A percentile compares a stretch with the other conserved stretches of the same genome.
Conservation (phyloP, 2,888 invertebrate species). For the Lysandra coridon region DNA sequence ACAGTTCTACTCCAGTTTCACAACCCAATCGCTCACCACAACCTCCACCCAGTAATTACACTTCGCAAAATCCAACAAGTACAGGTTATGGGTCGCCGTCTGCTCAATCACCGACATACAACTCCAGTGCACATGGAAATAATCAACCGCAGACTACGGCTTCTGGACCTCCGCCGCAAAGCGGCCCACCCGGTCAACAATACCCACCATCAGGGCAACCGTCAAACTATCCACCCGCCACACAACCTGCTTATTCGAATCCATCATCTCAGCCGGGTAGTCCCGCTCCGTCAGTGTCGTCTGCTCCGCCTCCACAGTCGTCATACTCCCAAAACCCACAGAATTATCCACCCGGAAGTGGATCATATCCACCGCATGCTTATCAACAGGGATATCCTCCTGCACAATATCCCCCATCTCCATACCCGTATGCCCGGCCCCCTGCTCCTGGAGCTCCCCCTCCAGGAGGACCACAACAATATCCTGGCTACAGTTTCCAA, state of each 20-base stretch:
- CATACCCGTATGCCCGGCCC: conserved; percentile 79
- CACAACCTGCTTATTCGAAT: conserved; percentile 81
- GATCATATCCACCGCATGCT: conserved; percentile 75
- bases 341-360: conserved; percentile 67
- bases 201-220: conserved; percentile 83
- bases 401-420: conserved; percentile 80
- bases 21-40: conserved; percentile 80
- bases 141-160: conserved; percentile 75
- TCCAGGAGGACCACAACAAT: conserved; percentile 86
- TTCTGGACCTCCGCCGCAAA: conserved; percentile 72
- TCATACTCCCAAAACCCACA: conserved; percentile 80
- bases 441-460: conserved; percentile 85
- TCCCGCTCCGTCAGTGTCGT: conserved; percentile 72
- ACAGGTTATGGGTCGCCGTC: conserved; percentile 83
- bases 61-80: conserved; percentile 78
- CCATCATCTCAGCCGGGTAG: conserved; percentile 78
- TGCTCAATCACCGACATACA: conserved; percentile 83
- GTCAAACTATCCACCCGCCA: conserved; percentile 82
- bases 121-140: conserved; percentile 80
- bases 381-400: conserved; percentile 78
- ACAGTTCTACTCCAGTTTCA: conserved; percentile 76
- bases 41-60: conserved; percentile 78
- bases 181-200: conserved; percentile 81
- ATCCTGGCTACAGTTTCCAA: conserved; percentile 89
- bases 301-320: conserved; percentile 80